Base-by-base conservation (phyloP, 1,140 invertebrate species). In the Acarapis woodi region DNA sequence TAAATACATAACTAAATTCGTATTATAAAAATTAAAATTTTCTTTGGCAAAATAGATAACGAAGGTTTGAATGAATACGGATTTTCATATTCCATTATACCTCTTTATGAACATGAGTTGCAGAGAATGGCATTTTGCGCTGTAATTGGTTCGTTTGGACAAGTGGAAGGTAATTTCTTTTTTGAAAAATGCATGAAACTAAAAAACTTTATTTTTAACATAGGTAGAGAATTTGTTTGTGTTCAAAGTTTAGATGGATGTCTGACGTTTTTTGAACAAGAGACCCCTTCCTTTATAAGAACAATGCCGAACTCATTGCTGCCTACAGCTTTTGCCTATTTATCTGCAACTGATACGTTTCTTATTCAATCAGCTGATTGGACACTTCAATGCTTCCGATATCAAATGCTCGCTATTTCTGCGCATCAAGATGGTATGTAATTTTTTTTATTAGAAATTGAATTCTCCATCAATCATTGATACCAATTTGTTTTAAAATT, bases 191-290 rank as follows among this genome's bases (percentile, higher is more conserved):
- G 26, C 10, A 28, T 18, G 32, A 22, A 35, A 32, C 3, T 12
- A 29, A 31, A 10, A 37, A 15, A 23, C 8, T 25, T 19, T 10
- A 32, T 23, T 23, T 28, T 3, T 24, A 2, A 32, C 48, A 36
- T 42, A 56, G 59, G 66, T 4, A 62, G 71, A 48, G 76, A 83
- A 55, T 76, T 80, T 47, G 62, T 83, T 24, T 80, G 76, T 52
- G 67, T 85, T 2, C 77, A 82, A 52, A 72, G 70, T 16, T 53
- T 85, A 34, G 78, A 87, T 55, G 77, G 78, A 1, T 67, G 68
- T 14, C 49, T 87, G 2, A 64, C 67, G 25, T 72, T 87, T 47
- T 85, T 71, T 55, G 82, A 88, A 51, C 77, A 87, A 55, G 79
- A 87, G 51, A 66, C 67, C 22, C 71, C 72, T 51, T 61, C 70